phyloP scores from a whole-genome alignment of 2,888 invertebrate species.

The Cerceris rybyensis region DNA sequence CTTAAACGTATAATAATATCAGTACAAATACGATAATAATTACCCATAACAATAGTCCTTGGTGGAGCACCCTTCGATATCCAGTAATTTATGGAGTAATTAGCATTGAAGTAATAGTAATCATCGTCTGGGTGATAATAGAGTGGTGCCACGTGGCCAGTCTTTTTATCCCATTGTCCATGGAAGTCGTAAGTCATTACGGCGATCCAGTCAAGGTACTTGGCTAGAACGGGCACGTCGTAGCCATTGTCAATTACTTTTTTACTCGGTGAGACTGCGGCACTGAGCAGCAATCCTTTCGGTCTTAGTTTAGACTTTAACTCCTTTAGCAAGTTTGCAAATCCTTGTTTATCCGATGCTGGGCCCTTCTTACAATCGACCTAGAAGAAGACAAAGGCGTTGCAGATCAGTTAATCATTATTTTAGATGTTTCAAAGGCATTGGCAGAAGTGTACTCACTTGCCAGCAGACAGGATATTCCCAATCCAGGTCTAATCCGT shows the following conservation, averaged over 20 bases:
- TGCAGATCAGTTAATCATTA: no score
- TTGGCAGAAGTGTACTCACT: slow-evolving; percentile 78
- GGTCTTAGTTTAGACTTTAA: slow-evolving; percentile 87
- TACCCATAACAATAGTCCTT: slow-evolving; percentile 91
- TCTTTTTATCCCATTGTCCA: slow-evolving; percentile 95
- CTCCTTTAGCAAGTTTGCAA: slow-evolving; percentile 89
- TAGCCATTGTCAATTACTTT: slow-evolving; percentile 93
- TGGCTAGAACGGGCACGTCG: slow-evolving; percentile 89
- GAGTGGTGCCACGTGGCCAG: slow-evolving; percentile 94
- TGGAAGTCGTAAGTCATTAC: slow-evolving; percentile 97
- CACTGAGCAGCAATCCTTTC: slow-evolving; percentile 88
- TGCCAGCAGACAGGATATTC: slow-evolving; percentile 96
- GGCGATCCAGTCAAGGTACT: slow-evolving; percentile 93
- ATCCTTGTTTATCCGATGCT: slow-evolving; percentile 91
- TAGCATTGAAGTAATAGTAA: slow-evolving; percentile 91
- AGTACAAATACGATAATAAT: neutral
- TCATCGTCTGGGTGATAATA: slow-evolving; percentile 92
- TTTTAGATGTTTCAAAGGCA: no score
- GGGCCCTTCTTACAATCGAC: slow-evolving; percentile 94
- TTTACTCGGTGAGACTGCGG: slow-evolving; percentile 94
- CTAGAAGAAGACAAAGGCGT: slow-evolving; percentile 78
- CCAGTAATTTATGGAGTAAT: slow-evolving; percentile 95
- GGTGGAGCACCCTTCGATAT: slow-evolving; percentile 91
- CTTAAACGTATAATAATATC: no score
- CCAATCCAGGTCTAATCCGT: slow-evolving; percentile 97